Conservation (phyloP, 2,888 invertebrate species). For the Endomychus coccineus region DNA sequence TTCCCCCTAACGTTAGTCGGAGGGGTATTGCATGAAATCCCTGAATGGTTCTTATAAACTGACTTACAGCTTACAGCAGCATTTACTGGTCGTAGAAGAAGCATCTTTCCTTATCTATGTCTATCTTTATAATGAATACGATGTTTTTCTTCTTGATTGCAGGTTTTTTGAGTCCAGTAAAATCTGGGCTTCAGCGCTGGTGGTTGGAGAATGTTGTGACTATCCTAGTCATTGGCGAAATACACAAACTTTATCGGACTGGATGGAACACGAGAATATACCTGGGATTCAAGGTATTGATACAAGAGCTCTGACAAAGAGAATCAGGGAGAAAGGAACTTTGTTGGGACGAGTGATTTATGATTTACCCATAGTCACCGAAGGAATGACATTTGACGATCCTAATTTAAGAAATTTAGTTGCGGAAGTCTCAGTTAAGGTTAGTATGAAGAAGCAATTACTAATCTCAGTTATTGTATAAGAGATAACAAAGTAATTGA, state of each 20-base stretch:
- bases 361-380: constrained; percentile 44
- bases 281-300: constrained; percentile 91
- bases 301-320: constrained; percentile 86
- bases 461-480: too few relatives aligned
- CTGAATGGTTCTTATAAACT: too few relatives aligned
- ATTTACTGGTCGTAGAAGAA: too few relatives aligned
- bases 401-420: constrained; percentile 87
- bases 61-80: too few relatives aligned
- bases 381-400: constrained; percentile 55
- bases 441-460: too few relatives aligned
- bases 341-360: constrained; percentile 65
- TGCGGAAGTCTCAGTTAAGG: constrained; percentile 79
- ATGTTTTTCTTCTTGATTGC: too few relatives aligned
- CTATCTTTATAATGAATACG: background rate
- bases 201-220: constrained; percentile 84
- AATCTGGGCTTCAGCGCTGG: constrained; percentile 87
- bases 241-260: constrained; percentile 67
- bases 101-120: too few relatives aligned
- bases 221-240: constrained; percentile 89
- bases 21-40: too few relatives aligned
- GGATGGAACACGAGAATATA: constrained; percentile 72
- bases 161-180: constrained; percentile 86
- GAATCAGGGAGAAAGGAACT: constrained; percentile 82
- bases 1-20: too few relatives aligned
- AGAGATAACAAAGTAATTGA: too few relatives aligned